A percentile compares a stretch with the other conserved stretches of the same genome.
These are phyloP conservation scores for Osmerus mordax DNA, from an alignment of 2,113 vertebrate species.

Conservation along the genomic window DNA sequence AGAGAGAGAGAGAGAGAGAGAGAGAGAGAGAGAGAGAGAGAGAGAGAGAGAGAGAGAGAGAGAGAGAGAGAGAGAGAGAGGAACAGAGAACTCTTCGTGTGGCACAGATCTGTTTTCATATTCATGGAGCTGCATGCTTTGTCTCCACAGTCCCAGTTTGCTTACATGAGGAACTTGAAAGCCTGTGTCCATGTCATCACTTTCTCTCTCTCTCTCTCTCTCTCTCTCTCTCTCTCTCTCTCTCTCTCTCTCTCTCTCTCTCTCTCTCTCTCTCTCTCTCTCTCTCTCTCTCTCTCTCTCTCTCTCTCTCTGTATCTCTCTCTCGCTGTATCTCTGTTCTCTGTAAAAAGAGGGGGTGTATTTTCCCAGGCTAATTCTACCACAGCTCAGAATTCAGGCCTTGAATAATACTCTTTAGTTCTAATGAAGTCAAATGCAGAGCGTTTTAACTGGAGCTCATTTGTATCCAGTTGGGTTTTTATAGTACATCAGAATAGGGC, in stretches of 20 bases:
- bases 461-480: no score
- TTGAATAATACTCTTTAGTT: slow-evolving; percentile 30
- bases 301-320: no score
- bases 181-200: slow-evolving; percentile 35
- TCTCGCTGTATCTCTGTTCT: slow-evolving; percentile 7
- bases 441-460: no score
- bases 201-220: not conserved
- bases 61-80: not conserved
- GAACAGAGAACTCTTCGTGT: slow-evolving; percentile 2
- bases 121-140: slow-evolving; percentile 33
- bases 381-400: no score
- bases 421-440: not conserved
- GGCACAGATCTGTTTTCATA: slow-evolving; percentile 39
- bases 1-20: not conserved
- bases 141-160: slow-evolving; percentile 27
- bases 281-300: no score
- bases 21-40: not conserved
- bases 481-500: no score
- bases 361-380: no score
- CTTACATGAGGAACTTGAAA: slow-evolving; percentile 42
- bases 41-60: not conserved
- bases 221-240: no score
- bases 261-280: slow-evolving; percentile 2
- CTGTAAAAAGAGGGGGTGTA: not conserved
- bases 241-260: not conserved